A percentile compares a stretch with the other conserved stretches of the same genome.
These are phyloP conservation scores for Peribatodes rhomboidaria DNA, from an alignment of 2,888 invertebrate genomes.

Conservation along the genomic window DNA sequence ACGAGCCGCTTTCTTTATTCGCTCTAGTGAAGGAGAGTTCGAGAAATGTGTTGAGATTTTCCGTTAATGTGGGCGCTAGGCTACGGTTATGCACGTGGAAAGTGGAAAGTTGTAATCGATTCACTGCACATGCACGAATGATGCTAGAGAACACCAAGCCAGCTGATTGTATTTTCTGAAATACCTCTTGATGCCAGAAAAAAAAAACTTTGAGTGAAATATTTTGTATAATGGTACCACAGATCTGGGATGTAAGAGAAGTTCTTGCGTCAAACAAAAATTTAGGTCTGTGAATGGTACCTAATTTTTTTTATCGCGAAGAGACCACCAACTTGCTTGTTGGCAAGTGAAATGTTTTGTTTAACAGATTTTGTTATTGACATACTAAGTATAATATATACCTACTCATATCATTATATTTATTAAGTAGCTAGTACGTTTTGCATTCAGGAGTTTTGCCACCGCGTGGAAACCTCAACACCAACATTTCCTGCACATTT, in stretches of 20 bases:
- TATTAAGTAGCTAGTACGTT: background rate
- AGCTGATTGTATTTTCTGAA: constrained; percentile 40
- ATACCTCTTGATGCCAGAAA: background rate
- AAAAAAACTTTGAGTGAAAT: too few species aligned
- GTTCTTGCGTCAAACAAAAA: too few species aligned
- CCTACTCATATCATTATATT: too few species aligned
- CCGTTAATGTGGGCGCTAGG: constrained; percentile 71
- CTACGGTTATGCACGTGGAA: constrained; percentile 76
- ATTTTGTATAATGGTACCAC: too few species aligned
- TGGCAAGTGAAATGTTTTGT: too few species aligned
- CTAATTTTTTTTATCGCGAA: too few species aligned
- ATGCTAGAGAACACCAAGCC: constrained; percentile 58
- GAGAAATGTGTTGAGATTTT: constrained; percentile 82
- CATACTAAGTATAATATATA: too few species aligned
- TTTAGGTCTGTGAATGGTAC: too few species aligned
- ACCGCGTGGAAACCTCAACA: constrained; percentile 8
- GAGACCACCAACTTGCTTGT: too few species aligned
- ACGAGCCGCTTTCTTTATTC: constrained; percentile 77
- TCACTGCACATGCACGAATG: constrained; percentile 84
- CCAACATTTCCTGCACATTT: constrained; percentile 21
- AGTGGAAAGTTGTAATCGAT: constrained; percentile 84
- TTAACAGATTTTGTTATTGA: too few species aligned
- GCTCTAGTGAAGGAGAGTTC: constrained; percentile 79
- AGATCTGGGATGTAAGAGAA: too few species aligned
- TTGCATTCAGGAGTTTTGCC: background rate